Conservation (phyloP, 2,888 invertebrate species). For the Pycnomerus fuliginosus region DNA sequence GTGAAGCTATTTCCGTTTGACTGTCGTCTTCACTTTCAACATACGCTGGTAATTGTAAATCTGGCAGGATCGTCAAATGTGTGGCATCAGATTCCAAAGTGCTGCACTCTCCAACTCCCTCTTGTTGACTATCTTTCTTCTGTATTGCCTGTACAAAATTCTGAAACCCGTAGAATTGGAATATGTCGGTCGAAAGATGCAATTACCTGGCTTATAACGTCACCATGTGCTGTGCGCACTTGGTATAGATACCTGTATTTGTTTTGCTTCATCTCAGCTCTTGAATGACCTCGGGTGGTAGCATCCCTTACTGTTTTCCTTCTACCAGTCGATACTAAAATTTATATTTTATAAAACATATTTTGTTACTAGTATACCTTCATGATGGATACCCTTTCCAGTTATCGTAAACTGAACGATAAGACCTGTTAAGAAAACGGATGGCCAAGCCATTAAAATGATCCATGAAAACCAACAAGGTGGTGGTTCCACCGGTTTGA, state of each 20-base stretch:
- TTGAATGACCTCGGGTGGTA: conserved; percentile 58
- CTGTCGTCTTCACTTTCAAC: conserved; percentile 64
- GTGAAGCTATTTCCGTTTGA: conserved; percentile 45
- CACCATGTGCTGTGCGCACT: conserved; percentile 84
- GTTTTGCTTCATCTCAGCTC: conserved; percentile 78
- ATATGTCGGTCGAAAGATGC: not conserved
- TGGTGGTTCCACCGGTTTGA: conserved; percentile 57
- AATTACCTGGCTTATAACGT: conserved; percentile 82
- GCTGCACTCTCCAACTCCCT: conserved; percentile 62
- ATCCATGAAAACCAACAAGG: conserved; percentile 76
- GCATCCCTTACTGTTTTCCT: conserved; percentile 52
- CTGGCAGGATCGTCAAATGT: conserved; percentile 74
- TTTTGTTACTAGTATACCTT: no score
- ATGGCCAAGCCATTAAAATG: conserved; percentile 72
- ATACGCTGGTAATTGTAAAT: conserved; percentile 58
- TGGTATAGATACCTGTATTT: conserved; percentile 87
- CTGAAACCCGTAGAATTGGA: conserved; percentile 51
- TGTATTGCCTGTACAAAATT: conserved; percentile 79
- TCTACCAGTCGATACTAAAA: conserved; percentile 51
- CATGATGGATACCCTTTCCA: conserved; percentile 65
- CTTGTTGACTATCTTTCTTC: conserved; percentile 64
- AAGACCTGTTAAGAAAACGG: conserved; percentile 65
- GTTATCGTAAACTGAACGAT: conserved; percentile 70
- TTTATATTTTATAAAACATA: no score
- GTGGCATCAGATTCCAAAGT: conserved; percentile 78